phyloP scores from a whole-genome alignment of 2,797 vertebrate species.

The Gorsachius magnificus region DNA sequence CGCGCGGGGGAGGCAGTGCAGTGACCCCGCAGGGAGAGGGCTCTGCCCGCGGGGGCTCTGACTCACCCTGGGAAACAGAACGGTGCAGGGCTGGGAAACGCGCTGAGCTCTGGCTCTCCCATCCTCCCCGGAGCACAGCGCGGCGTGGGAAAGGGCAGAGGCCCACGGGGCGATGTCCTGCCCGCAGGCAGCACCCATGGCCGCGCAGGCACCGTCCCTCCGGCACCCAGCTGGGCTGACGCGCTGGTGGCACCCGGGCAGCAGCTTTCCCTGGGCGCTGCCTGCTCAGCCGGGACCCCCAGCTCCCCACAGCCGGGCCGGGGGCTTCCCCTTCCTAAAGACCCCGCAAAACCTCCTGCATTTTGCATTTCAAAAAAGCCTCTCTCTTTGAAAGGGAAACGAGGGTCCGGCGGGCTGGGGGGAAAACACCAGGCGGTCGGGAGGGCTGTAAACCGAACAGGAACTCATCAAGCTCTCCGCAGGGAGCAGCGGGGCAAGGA shows the following conservation, averaged over 20 bases:
- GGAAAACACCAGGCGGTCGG: background rate
- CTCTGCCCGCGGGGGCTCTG: background rate
- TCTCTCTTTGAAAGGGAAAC: constrained; percentile 16
- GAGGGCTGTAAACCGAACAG: constrained; percentile 21
- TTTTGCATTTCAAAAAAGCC: constrained; percentile 49
- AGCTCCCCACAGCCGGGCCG: background rate
- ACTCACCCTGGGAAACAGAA: constrained; percentile 31
- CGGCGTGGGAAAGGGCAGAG: constrained; percentile 50
- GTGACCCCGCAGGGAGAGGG: background rate
- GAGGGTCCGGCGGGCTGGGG: background rate
- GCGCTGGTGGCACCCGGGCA: fast-evolving
- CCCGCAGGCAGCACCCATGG: background rate
- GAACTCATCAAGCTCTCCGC: constrained; percentile 8
- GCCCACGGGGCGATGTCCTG: background rate
- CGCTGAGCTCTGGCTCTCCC: background rate
- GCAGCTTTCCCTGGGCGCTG: fast-evolving
- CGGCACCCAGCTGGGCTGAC: fast-evolving
- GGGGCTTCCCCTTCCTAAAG: background rate
- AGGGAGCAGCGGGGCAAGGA: background rate
- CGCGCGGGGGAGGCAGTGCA: fast-evolving
- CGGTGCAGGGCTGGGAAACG: constrained; percentile 4
- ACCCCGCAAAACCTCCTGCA: background rate
- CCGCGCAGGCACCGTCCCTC: fast-evolving
- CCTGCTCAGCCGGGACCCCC: background rate
- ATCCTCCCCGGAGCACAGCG: background rate